Evolutionary conservation across 2,113 vertebrate species (phyloP), one percentile per base, ranked within the genome.

Genomic region (Lasiurus cinereus): DNA sequence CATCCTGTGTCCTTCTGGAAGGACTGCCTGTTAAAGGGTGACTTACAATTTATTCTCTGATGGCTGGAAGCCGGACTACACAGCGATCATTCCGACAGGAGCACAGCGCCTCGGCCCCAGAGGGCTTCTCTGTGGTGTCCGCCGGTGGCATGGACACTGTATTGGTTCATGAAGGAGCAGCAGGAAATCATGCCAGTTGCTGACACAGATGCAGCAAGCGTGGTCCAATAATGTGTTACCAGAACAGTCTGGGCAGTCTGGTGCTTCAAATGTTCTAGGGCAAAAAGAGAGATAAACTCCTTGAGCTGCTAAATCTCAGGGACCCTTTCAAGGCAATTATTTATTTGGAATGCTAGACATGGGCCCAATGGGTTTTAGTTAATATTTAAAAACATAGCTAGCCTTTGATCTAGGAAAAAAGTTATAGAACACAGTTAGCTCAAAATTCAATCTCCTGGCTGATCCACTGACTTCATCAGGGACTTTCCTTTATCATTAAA

Each of bases 311-410:
- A 39, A 73, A 1, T 43, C 72, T 87, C 46, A 82, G 87, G 48
- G 33, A 14, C 29, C 1, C 83, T 83, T n/a, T 16, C 14, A 70
- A 12, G 90, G 21, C 52, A 56, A 48, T 54, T 85, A 73, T 10
- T 54, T 83, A 64, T 66, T 31, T 85, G 92, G 94, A 93, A 79
- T 33, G 21, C 22, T 12, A 82, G 72, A 73, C 8, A 56, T 8
- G 6, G 11, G 13, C 52, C 39, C 21, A 13, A 52, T 31, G 36
- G 13, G 19, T 89, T 96, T 92, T 73, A 69, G 52, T 70, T 59
- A 82, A 69, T 72, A 73, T 83, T 78, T 94, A 43, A 78, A 87
- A 79, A n/a, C 6, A 72, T 14, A 74, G 36, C n/a, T 21, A 36
- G 13, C 36, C 39, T 77, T 70, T 76, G 22, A 36, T 39, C 18